A percentile compares a stretch with the other conserved stretches of the same genome.
Evolutionary conservation across 2,113 vertebrate genomes (phyloP).

Genomic region (Tonatia bakeri): DNA sequence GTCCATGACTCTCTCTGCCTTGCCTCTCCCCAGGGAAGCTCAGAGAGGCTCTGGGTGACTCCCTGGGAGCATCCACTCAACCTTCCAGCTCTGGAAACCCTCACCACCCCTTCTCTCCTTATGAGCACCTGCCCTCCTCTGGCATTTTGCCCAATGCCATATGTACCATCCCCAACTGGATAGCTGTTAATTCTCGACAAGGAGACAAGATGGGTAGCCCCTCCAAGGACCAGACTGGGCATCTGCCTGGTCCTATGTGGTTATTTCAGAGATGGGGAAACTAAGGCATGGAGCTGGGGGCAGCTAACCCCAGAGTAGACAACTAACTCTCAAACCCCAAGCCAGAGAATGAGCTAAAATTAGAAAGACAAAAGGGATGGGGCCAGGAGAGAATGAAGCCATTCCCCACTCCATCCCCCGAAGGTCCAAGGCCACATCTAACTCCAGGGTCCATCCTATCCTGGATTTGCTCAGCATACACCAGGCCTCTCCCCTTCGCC

Average conservation of each 20-base stretch:
- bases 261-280: slow-evolving; percentile 11
- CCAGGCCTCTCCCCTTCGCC: neutral
- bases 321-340: neutral
- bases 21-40: neutral
- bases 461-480: neutral
- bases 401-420: neutral
- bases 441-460: neutral
- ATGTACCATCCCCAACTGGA: neutral
- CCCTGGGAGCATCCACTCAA: neutral
- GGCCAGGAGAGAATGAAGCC: neutral
- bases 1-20: neutral
- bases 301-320: neutral
- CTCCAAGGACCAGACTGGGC: neutral
- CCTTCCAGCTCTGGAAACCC: neutral
- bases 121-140: neutral
- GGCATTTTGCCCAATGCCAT: neutral
- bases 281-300: neutral
- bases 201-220: neutral
- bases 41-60: neutral
- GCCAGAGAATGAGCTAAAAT: neutral
- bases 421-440: neutral
- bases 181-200: neutral
- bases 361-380: neutral
- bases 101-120: neutral
- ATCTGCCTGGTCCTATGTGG: neutral